Evolutionary conservation across 2,797 vertebrate genomes (phyloP).

Genomic region (Apogon talboti): DNA sequence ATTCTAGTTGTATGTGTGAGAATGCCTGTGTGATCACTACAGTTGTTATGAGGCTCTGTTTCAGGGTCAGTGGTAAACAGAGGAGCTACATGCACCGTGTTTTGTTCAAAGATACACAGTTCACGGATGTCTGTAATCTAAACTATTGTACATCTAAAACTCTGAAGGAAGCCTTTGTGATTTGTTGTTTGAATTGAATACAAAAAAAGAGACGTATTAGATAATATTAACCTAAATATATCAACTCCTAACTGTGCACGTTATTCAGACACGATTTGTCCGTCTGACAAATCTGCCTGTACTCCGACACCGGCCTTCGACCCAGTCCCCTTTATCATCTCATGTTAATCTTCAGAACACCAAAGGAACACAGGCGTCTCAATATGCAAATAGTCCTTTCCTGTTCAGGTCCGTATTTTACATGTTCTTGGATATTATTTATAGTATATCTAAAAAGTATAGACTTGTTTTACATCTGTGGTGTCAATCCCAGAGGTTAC

Average conservation of each 20-base stretch:
- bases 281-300: slow-evolving; percentile 18
- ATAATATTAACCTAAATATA: slow-evolving; percentile 40
- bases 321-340: slow-evolving; percentile 15
- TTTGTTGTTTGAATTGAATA: slow-evolving; percentile 82
- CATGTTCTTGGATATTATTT: slow-evolving; percentile 57
- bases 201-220: slow-evolving; percentile 33
- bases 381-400: slow-evolving; percentile 52
- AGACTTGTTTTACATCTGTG: slow-evolving; percentile 31
- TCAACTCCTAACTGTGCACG: slow-evolving; percentile 43
- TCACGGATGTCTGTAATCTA: slow-evolving; percentile 69
- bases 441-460: slow-evolving; percentile 36
- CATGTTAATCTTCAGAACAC: slow-evolving; percentile 13
- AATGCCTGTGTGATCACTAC: slow-evolving; percentile 40
- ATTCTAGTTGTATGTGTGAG: slow-evolving; percentile 27
- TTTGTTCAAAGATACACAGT: slow-evolving; percentile 52
- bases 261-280: slow-evolving; percentile 18
- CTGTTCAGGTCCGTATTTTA: slow-evolving; percentile 38
- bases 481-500: slow-evolving; percentile 77
- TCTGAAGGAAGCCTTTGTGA: slow-evolving; percentile 86
- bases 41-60: slow-evolving; percentile 48
- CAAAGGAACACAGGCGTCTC: slow-evolving; percentile 43
- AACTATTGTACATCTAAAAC: slow-evolving; percentile 73
- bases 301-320: slow-evolving; percentile 10
- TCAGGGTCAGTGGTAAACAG: slow-evolving; percentile 64
- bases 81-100: slow-evolving; percentile 63